Percentiles rank a stretch among this genome's conserved stretches.
Evolutionary conservation across 2,113 vertebrate genomes (phyloP).

Genomic region (Vulpes vulpes): DNA sequence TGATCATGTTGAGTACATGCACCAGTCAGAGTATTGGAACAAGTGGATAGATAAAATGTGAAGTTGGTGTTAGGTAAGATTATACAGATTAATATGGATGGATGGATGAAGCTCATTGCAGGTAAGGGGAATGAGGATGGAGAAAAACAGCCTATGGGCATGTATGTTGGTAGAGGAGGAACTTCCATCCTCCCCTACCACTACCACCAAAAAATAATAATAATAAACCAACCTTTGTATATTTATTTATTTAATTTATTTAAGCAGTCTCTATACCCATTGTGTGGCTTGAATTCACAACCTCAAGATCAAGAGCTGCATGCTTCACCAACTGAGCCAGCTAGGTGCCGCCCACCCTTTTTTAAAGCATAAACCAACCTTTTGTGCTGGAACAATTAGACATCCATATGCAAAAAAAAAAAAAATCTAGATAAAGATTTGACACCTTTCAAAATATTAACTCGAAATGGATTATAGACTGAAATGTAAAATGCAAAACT

Average conservation of each 20-base stretch:
- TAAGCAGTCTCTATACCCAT: not conserved
- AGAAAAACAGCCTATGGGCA: not conserved
- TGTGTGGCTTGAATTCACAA: not conserved
- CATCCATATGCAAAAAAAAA: not conserved
- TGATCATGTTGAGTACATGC: not conserved
- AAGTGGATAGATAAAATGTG: not conserved
- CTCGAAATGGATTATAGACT: not conserved
- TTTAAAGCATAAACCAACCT: not conserved
- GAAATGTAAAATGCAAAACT: conserved; percentile 4
- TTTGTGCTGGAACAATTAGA: not conserved
- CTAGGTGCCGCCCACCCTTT: not conserved
- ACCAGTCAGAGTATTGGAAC: not conserved
- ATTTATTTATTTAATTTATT: not conserved
- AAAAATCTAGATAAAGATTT: not conserved
- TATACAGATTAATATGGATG: not conserved
- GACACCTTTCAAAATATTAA: not conserved
- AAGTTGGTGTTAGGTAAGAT: not conserved
- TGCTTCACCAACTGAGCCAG: not conserved
- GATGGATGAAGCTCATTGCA: not conserved
- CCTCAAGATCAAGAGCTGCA: not conserved
- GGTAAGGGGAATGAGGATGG: not conserved
- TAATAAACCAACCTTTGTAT: not conserved
- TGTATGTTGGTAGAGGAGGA: not conserved
- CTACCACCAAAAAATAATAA: not conserved
- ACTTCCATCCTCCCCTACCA: not conserved